Base-by-base conservation (phyloP, 2,113 vertebrate genomes). In the Eurypyga helias region DNA sequence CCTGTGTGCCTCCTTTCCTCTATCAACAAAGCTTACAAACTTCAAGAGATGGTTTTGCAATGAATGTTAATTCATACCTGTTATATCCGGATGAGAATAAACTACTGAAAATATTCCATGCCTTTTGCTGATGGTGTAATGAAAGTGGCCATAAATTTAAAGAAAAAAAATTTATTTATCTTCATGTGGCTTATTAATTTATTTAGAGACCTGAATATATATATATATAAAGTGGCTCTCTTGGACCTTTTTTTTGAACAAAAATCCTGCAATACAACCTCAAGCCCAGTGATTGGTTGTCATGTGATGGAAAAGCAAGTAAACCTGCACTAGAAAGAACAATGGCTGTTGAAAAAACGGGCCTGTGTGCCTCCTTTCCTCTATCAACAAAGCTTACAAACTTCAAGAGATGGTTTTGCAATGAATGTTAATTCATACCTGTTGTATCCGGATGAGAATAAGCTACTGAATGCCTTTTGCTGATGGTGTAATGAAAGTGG, bases 341-440 rank as follows among this genome's bases (percentile, higher is more conserved):
- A 80, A 52, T 20, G 23, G 7, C 54, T 78, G 16, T n/a, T n/a
- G n/a, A n/a, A n/a, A n/a, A n/a, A n/a, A n/a, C n/a, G 58, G 34
- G 34, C 36, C 66, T 81, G 18, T 92, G 66, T 85, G 34, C 76
- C 48, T 91, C 72, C 87, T 95, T 69, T 90, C 38, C 76, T 97
- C 79, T 77, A 26, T 93, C 83, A 90, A 87, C 79, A 96, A 93
- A 93, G 48, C 61, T 67, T 71, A 75, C 36, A 54, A 76, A 87
- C 29, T 18, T 48, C 49, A 49, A 85, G 55, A 89, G 66, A 45
- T 80, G 46, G 49, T 93, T 97, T 91, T 92, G 66, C 87, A 94
- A 41, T 36, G 62, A 71, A 48, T 94, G 65, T 82, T 91, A 75
- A 67, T 41, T 24, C 20, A 34, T 62, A 38, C 17, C 29, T 90